phyloP scores from a whole-genome alignment of 2,888 invertebrate species.

The Athrips mouffetella region DNA sequence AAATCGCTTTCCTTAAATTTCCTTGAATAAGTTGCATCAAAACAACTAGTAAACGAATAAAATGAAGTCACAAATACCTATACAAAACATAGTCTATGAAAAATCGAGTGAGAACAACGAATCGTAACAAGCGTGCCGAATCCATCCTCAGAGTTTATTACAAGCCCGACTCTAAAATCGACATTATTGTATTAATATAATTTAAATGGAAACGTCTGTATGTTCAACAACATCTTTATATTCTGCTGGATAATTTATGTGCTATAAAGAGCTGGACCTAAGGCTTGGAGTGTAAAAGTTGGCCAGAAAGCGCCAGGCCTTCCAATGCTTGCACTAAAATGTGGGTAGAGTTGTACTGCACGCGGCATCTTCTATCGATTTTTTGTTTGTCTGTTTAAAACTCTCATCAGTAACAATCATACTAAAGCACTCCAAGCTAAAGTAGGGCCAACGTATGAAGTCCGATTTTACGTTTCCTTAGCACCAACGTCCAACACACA shows the following conservation, averaged over 20 bases:
- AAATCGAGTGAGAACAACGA: background rate
- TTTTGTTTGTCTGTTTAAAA: too few relatives aligned
- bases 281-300: constrained; percentile 68
- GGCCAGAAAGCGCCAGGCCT: constrained; percentile 48
- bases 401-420: too few relatives aligned
- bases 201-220: constrained; percentile 66
- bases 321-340: constrained; percentile 47
- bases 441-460: too few relatives aligned
- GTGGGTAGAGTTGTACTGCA: constrained; percentile 33
- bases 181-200: constrained; percentile 61
- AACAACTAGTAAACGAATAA: too few relatives aligned
- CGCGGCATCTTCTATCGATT: background rate
- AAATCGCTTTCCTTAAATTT: too few relatives aligned
- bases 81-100: too few relatives aligned
- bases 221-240: constrained; percentile 73
- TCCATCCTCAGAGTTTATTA: constrained; percentile 65
- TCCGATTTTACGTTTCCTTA: too few relatives aligned
- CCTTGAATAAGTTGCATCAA: too few relatives aligned
- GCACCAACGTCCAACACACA: too few relatives aligned
- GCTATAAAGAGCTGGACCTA: constrained; percentile 64
- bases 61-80: too few relatives aligned
- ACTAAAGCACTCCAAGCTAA: too few relatives aligned
- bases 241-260: constrained; percentile 64
- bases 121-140: constrained; percentile 38
- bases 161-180: constrained; percentile 47